Evolutionary conservation across 2,113 vertebrate genomes (phyloP).

Genomic region (Phalacrocorax aristotelis): DNA sequence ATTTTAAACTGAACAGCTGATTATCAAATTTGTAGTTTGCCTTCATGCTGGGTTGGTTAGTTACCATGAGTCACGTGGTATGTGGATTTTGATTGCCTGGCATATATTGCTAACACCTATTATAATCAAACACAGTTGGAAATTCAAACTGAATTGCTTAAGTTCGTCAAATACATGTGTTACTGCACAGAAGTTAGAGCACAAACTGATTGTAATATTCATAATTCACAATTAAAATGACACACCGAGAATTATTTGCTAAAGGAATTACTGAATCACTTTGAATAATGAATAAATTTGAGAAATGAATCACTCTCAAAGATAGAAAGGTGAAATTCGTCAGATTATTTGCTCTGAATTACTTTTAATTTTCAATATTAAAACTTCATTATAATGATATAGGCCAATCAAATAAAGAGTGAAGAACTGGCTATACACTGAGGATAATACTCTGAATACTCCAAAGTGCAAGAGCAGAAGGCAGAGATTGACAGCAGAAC

Average conservation of each 20-base stretch:
- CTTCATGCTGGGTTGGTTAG: slow-evolving; percentile 45
- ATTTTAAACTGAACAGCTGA: slow-evolving; percentile 50
- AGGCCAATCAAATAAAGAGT: background rate
- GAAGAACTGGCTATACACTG: background rate
- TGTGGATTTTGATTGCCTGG: slow-evolving; percentile 52
- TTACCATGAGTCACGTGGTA: background rate
- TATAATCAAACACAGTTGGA: slow-evolving; percentile 53
- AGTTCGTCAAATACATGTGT: slow-evolving; percentile 11
- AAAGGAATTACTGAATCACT: slow-evolving; percentile 29
- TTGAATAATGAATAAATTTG: slow-evolving; percentile 62
- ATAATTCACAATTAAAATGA: slow-evolving; percentile 54
- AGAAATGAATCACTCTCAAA: background rate
- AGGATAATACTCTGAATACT: background rate
- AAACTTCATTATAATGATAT: background rate
- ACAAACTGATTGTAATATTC: slow-evolving; percentile 44
- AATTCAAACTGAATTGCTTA: slow-evolving; percentile 26
- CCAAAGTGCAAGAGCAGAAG: background rate
- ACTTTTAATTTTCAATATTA: slow-evolving; percentile 2
- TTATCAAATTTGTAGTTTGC: slow-evolving; percentile 39
- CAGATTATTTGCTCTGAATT: slow-evolving; percentile 31
- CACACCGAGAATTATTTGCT: slow-evolving; percentile 17
- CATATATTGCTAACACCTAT: slow-evolving; percentile 30
- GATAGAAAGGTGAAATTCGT: background rate
- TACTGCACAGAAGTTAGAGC: slow-evolving; percentile 8
- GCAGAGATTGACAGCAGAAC: background rate